Percentiles rank a stretch among this genome's conserved stretches.
phyloP scores from a whole-genome alignment of 2,888 invertebrate species.

The Parnassius smintheus region DNA sequence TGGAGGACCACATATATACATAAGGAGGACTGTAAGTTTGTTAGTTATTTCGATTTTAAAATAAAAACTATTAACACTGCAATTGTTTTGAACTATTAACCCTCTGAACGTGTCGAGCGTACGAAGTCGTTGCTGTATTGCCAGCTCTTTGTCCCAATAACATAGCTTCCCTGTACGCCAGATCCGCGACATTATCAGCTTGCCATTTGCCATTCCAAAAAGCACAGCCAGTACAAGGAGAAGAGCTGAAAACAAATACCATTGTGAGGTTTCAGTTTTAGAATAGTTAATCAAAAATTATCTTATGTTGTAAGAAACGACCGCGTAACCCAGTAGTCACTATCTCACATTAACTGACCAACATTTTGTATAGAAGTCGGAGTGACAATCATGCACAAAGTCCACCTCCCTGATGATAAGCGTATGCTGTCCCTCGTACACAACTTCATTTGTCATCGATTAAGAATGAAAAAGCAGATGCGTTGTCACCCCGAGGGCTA shows the following conservation, averaged over 20 bases:
- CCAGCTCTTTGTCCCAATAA: constrained; percentile 73
- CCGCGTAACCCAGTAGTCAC: too few species aligned
- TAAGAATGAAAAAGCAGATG: too few species aligned
- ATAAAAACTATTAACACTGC: not conserved
- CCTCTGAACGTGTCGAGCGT: constrained; percentile 91
- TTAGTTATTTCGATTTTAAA: constrained; percentile 7
- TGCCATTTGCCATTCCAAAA: constrained; percentile 48
- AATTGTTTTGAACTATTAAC: constrained; percentile 61
- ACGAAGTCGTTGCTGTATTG: constrained; percentile 69
- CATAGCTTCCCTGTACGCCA: constrained; percentile 67
- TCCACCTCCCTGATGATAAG: too few species aligned
- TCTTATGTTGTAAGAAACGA: too few species aligned
- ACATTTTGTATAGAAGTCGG: too few species aligned
- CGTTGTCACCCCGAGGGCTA: too few species aligned
- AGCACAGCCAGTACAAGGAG: constrained; percentile 60
- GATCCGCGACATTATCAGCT: constrained; percentile 67
- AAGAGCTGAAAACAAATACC: constrained; percentile 48
- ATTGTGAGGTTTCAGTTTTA: not conserved
- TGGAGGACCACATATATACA: too few species aligned
- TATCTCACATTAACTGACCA: too few species aligned
- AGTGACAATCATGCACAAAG: too few species aligned
- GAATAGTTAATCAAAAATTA: not conserved
- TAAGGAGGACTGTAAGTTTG: too few species aligned
- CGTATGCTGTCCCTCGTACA: too few species aligned
- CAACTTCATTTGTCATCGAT: too few species aligned